phyloP scores from a whole-genome alignment of 1,140 invertebrate genomes.

The Drosophila melanogaster region DNA sequence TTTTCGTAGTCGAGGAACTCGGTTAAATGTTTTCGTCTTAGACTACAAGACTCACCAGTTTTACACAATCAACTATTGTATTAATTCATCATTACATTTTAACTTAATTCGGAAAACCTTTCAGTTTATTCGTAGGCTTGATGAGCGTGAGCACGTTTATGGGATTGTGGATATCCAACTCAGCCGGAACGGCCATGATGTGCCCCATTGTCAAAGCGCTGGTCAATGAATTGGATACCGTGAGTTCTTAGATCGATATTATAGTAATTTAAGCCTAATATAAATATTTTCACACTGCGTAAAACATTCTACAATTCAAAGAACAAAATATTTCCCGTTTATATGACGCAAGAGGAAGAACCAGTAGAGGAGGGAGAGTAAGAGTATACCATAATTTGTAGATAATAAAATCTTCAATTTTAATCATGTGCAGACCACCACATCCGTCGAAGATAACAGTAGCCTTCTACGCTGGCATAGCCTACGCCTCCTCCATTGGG shows the following conservation, averaged over 20 bases:
- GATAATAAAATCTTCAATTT: too few relatives aligned
- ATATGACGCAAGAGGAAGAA: conserved; percentile 54
- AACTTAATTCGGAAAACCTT: not conserved
- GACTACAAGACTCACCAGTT: too few relatives aligned
- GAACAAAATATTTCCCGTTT: conserved; percentile 51
- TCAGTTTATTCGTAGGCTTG: conserved; percentile 89
- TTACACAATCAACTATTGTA: too few relatives aligned
- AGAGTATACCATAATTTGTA: conserved; percentile 27
- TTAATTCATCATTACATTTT: too few relatives aligned
- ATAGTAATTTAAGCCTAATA: too few relatives aligned
- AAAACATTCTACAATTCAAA: not conserved
- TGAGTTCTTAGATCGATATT: conserved; percentile 64
- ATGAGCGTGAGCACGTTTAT: conserved; percentile 90
- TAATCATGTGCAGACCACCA: conserved; percentile 70
- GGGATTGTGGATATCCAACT: conserved; percentile 93
- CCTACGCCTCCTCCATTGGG: conserved; percentile 92
- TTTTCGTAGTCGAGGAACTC: too few relatives aligned
- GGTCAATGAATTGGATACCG: conserved; percentile 88
- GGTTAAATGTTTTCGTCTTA: too few relatives aligned
- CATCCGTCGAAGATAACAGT: conserved; percentile 87
- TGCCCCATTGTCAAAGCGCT: conserved; percentile 92
- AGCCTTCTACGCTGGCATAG: conserved; percentile 90
- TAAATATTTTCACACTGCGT: too few relatives aligned
- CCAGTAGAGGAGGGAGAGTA: conserved; percentile 51
- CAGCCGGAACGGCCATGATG: conserved; percentile 93